Evolutionary conservation across 2,888 invertebrate species (phyloP).

Genomic region (Agrotis exclamationis): DNA sequence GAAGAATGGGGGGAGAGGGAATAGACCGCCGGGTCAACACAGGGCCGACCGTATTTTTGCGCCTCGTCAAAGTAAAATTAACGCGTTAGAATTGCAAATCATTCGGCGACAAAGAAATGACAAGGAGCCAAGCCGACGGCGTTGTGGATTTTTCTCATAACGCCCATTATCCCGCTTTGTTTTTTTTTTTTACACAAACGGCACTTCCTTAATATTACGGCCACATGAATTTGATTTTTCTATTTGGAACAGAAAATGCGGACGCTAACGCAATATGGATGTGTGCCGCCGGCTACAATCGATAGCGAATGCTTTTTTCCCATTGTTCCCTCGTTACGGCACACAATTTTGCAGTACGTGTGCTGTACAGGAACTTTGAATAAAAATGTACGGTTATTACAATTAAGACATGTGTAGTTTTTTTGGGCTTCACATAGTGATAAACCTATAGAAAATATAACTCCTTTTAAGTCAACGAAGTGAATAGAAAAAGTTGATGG

Average conservation of each 20-base stretch:
- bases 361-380: constrained; percentile 36
- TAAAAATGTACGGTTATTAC: constrained; percentile 12
- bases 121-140: constrained; percentile 78
- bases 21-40: constrained; percentile 77
- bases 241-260: constrained; percentile 72
- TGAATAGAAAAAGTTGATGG: not conserved
- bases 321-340: constrained; percentile 60
- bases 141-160: constrained; percentile 88
- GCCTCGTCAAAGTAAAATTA: constrained; percentile 90
- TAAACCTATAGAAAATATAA: not conserved
- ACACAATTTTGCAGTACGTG: constrained; percentile 51
- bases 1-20: constrained; percentile 47
- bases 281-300: constrained; percentile 72
- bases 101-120: constrained; percentile 87
- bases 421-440: not conserved
- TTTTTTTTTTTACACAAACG: constrained; percentile 72
- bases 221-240: constrained; percentile 78
- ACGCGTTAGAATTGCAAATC: constrained; percentile 90
- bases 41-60: constrained; percentile 85
- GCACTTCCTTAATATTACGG: constrained; percentile 75
- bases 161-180: constrained; percentile 81
- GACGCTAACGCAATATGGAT: constrained; percentile 71
- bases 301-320: constrained; percentile 71
- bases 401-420: not conserved
- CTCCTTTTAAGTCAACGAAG: not conserved